A percentile compares a stretch with the other conserved stretches of the same genome.
Evolutionary conservation across 1,140 invertebrate species (phyloP).

Genomic region (Aphidius ervi): DNA sequence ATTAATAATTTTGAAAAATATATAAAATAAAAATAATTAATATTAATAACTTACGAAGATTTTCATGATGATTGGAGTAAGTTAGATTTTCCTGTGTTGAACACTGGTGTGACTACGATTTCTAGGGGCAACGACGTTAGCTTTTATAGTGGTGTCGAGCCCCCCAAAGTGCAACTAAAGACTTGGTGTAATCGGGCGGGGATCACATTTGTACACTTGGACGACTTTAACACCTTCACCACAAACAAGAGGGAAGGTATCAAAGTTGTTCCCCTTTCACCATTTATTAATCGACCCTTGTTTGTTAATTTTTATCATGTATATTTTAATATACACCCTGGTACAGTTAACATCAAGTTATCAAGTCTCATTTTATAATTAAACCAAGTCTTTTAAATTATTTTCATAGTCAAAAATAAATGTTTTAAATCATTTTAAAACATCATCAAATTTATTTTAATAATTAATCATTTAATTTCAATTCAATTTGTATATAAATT

Average conservation of each 20-base stretch:
- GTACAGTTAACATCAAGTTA: not conserved
- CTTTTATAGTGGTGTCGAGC: constrained; percentile 52
- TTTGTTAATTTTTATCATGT: constrained; percentile 3
- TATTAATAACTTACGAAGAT: constrained; percentile 46
- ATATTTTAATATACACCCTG: not conserved
- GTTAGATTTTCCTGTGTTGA: constrained; percentile 45
- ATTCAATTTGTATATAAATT: no score
- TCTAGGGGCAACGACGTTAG: constrained; percentile 44
- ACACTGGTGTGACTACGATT: constrained; percentile 47
- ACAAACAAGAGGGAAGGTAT: constrained; percentile 25
- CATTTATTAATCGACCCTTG: constrained; percentile 9
- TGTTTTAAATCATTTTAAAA: no score
- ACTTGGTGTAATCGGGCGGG: constrained; percentile 42
- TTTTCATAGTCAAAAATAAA: not conserved
- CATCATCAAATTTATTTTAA: no score
- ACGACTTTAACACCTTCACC: not conserved
- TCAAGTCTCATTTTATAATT: not conserved
- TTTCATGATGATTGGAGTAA: constrained; percentile 41
- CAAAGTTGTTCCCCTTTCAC: constrained; percentile 39
- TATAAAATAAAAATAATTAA: constrained; percentile 2
- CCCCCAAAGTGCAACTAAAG: constrained; percentile 23
- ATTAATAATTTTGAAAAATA: not conserved
- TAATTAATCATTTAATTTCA: not conserved
- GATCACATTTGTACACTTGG: constrained; percentile 21
- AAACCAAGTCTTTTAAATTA: not conserved